Evolutionary conservation across 2,113 vertebrate species (phyloP).

Genomic region (Alaudala cheleensis): DNA sequence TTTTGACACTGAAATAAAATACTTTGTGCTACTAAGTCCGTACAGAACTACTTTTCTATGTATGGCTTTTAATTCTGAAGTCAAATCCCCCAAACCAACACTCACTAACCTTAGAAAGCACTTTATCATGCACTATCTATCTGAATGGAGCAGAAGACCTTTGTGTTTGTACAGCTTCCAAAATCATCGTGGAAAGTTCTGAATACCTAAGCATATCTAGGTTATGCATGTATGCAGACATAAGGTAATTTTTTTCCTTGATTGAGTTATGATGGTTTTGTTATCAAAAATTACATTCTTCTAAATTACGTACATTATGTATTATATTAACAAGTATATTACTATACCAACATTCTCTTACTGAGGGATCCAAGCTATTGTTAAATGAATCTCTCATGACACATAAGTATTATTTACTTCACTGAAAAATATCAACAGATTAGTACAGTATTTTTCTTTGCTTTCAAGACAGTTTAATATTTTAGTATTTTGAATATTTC

Average conservation of each 20-base stretch:
- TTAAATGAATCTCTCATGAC: neutral
- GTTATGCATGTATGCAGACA: neutral
- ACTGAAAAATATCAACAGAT: neutral
- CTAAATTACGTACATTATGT: neutral
- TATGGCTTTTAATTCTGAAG: neutral
- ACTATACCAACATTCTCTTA: neutral
- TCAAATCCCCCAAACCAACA: neutral
- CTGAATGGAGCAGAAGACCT: neutral
- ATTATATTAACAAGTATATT: neutral
- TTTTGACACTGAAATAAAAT: neutral
- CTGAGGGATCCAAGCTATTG: neutral
- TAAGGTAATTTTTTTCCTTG: neutral
- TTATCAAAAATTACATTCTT: neutral
- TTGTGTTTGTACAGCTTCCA: neutral
- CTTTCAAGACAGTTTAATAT: neutral
- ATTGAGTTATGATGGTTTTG: neutral
- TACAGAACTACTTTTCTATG: neutral
- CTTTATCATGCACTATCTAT: neutral
- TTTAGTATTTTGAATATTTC: neutral
- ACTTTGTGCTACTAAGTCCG: neutral
- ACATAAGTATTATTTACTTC: neutral
- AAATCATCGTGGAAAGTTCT: neutral
- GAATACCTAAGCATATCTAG: neutral
- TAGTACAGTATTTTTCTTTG: neutral
- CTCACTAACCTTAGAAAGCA: neutral